Base-by-base conservation (phyloP, 2,888 invertebrate genomes). In the Nomada flava region DNA sequence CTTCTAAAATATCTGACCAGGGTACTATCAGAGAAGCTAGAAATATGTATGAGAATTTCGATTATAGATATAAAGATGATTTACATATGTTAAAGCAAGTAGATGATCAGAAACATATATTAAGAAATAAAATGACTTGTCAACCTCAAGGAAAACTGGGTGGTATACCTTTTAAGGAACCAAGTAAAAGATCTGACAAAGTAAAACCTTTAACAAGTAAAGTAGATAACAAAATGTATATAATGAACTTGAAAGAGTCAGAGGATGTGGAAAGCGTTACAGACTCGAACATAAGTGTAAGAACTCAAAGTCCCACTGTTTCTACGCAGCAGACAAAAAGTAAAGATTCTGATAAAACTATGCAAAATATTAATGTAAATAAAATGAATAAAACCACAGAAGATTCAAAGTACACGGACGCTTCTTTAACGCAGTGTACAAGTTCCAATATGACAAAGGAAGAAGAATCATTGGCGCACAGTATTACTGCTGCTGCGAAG, bases 51-150 rank as follows among this genome's bases (percentile, higher is more conserved):
- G 93, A 92, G n/a, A 87, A 65, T 29, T 83, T 76, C n/a, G 90
- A 90, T 71, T 80, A 86, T 26, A 91, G 89, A 76, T 87, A 87
- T 74, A 92, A 90, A 82, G 91, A 91, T 29, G 89, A 90, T 77
- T 89, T 83, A 70, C 84, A 90, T 42, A 71, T 85, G 9, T 82
- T 87, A 11, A 88, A 90, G 52, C 88, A 87, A 29, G 72, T 80
- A 4, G 92, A 92, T 47, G 91, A 93, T 69, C 88, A 82, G 52
- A 92, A 90, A 71, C 75, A 91, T 75, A 89, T 89, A 78, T 80
- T 59, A 86, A 82, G 11, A 82, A 85, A 83, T 42, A 86, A 85
- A 57, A 62, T 68, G 62, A 80, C 67, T 13, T 85, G 74, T 72
- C 86, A 82, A 62, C 79, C 55, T n/a, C 86, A 87, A 71, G 78